Evolutionary conservation across 2,797 vertebrate genomes (phyloP), one percentile per base, ranked within the genome.

Genomic region (Erpetoichthys calabaricus): DNA sequence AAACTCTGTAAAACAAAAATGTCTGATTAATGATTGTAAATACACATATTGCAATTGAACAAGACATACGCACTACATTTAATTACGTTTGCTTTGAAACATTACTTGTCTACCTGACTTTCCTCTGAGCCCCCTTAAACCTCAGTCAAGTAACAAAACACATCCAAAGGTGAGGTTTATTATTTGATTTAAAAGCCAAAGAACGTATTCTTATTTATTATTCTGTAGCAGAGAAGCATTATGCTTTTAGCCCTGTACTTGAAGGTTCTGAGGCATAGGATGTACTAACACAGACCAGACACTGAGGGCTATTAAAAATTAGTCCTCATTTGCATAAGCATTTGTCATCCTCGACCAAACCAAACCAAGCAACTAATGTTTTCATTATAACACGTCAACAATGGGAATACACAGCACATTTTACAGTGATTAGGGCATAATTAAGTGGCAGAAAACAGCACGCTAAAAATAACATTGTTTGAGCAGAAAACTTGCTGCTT

Each of bases 1-100:
- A 99, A 99, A 76, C 90, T 98, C 96, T 99, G 85, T 70, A 82
- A 86, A 68, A 85, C 65, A 90, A 77, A 65, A 80, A 80, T 69
- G 69, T 64, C 64, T 68, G 72, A 65, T 68, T 82, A 79, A 79
- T 71, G 80, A 72, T 72, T 67, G 63, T 67, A 74, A 77, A 79
- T 80, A 83, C 75, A 64, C 69, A 74, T 72, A 25, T 25, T 25
- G 25, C 25, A 25, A 25, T 25, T 25, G 63, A 68, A 70, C 41
- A 62, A 64, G 62, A 80, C 68, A 65, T 72, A 67, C 63, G 60
- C 65, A 73, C 76, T 60, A 76, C 77, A 75, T 75, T 56, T 46
- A 74, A 78, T 68, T 51, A 4, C 68, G 66, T 73, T 73, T 73
- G 68, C 56, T 59, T 52, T 58, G 70, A 65, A 68, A n/a, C 55